Evolutionary conservation across 2,113 vertebrate species (phyloP).

Genomic region (Pogonocichla stellata): DNA sequence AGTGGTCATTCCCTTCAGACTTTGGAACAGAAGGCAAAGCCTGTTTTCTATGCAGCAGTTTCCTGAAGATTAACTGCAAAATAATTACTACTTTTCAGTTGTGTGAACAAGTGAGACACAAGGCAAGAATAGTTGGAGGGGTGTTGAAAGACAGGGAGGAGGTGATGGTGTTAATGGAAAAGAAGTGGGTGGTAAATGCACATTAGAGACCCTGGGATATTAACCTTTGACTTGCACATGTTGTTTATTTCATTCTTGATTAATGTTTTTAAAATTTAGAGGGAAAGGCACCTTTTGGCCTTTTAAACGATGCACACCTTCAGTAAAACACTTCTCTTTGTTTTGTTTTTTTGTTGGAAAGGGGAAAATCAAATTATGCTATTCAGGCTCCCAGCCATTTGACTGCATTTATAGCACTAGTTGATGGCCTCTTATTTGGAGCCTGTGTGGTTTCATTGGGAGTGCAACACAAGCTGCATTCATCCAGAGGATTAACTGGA

Average conservation of each 20-base stretch:
- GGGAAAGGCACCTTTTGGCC: conserved; percentile 38
- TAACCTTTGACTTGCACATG: conserved; percentile 54
- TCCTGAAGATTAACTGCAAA: conserved; percentile 40
- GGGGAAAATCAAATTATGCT: neutral
- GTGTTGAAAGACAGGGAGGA: conserved; percentile 21
- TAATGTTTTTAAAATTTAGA: conserved; percentile 57
- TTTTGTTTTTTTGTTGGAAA: conserved; percentile 10
- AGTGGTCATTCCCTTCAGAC: neutral
- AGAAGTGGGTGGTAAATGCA: conserved; percentile 56
- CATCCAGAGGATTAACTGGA: conserved; percentile 56
- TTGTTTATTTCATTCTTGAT: conserved; percentile 56
- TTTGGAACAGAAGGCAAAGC: conserved; percentile 21
- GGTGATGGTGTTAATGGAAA: conserved; percentile 53
- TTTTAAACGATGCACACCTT: conserved; percentile 43
- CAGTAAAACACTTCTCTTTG: conserved; percentile 28
- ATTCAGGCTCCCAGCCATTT: neutral
- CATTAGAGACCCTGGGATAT: conserved; percentile 41
- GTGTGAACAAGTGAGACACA: neutral
- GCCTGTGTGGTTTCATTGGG: conserved; percentile 25
- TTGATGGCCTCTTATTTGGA: conserved; percentile 36
- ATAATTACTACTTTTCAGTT: conserved; percentile 47
- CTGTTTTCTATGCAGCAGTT: neutral
- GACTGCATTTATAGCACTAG: conserved; percentile 11
- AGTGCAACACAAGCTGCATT: conserved; percentile 19
- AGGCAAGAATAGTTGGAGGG: neutral